Evolutionary conservation across 2,888 invertebrate species (phyloP).

Genomic region (Synergus itoensis): DNA sequence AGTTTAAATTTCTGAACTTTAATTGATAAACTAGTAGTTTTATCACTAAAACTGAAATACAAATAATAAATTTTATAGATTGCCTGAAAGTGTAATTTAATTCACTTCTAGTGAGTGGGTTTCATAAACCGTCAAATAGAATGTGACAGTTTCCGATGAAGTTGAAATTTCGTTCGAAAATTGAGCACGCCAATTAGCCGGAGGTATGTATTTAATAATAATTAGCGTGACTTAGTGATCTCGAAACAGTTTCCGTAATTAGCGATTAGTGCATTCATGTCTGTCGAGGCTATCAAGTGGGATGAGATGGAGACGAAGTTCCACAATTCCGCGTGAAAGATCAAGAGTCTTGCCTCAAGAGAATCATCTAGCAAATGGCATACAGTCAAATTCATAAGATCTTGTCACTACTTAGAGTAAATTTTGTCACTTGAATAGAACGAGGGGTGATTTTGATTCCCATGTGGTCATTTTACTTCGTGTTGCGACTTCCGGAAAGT

Average conservation of each 20-base stretch:
- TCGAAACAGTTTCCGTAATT: slow-evolving; percentile 7
- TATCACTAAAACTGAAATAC: neutral
- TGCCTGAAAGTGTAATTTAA: neutral
- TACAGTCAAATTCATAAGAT: slow-evolving; percentile 7
- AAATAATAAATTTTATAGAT: neutral
- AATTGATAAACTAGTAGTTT: neutral
- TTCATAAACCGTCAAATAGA: neutral
- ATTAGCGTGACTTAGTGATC: neutral
- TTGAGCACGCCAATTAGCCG: neutral
- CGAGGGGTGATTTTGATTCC: neutral
- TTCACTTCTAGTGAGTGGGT: neutral
- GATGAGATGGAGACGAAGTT: neutral
- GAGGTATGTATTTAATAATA: neutral
- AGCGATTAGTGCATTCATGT: slow-evolving; percentile 2
- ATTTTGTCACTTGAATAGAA: neutral
- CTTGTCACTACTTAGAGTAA: slow-evolving; percentile 1
- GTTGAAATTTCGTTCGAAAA: neutral
- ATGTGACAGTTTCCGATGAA: neutral
- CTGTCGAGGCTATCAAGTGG: neutral
- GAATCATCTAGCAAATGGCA: neutral
- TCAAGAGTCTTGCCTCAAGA: neutral
- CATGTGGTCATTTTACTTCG: neutral
- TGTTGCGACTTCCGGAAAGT: neutral
- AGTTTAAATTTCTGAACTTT: too few species aligned
- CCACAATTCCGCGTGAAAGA: slow-evolving; percentile 7